Evolutionary conservation across 2,888 invertebrate species (phyloP), one percentile per base, ranked within the genome.

Genomic region (Dromius quadrimaculatus): DNA sequence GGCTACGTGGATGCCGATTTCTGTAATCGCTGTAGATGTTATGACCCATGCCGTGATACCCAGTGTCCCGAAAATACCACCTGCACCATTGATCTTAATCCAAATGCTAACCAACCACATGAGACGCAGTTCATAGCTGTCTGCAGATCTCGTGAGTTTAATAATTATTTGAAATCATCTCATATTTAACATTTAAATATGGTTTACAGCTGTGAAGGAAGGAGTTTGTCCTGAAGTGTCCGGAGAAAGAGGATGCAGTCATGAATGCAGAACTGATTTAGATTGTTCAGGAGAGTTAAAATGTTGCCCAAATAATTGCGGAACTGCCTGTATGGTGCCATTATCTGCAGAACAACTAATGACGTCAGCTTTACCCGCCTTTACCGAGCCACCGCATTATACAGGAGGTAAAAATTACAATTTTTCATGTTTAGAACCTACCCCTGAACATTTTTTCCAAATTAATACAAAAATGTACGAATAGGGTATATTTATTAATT

Each of bases 221-320:
- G 92, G 92, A 2, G 81, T 81, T 20, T 92, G 92, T 77, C 92
- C 92, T 1, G 78, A 76, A 45, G 77, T 86, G 15, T 81, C 81
- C 5, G 80, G 80, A 54, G 81, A 82, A 6, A 80, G 83, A 59
- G 84, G 85, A 47, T 95, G 95, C 79, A 87, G 86, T 5, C 84
- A 85, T 28, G 90, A 92, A 80, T 96, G 96, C 78, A 83, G 85
- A 72, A 88, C 88, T 64, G 96, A 96, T 80, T 92, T 92, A 0
- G 93, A 94, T 78, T 97, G 96, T 79, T 82, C 87, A 9, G 89
- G 88, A 28, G 87, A 88, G 19, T 86, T 88, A 79, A 96, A 95
- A 82, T 96, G 96, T 80, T 97, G 96, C 81, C 82, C 83, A 73
- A 89, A 89, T 76, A 93, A 92, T 61, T 95, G 96, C 80, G 90